Conservation (phyloP, 2,113 vertebrate genomes). For the Indicator maculatus region DNA sequence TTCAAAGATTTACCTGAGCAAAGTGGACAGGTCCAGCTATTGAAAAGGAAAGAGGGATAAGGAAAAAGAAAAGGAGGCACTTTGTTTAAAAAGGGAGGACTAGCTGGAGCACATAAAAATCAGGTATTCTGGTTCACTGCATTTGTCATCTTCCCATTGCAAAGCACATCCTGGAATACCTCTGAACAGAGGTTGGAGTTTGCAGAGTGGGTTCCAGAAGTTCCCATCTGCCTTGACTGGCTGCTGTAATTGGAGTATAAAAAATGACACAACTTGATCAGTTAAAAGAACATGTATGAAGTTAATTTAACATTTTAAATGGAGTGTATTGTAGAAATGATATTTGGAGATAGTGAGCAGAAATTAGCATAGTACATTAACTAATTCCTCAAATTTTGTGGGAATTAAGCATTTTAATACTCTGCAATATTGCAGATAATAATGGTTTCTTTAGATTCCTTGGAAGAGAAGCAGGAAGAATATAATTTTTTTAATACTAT, state of each 20-base stretch:
- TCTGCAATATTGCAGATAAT: background rate
- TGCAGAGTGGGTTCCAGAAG: background rate
- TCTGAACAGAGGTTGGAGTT: background rate
- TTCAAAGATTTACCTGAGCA: background rate
- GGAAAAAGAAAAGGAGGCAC: background rate
- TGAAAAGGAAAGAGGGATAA: background rate
- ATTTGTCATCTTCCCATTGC: background rate
- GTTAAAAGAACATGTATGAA: background rate
- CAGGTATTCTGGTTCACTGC: background rate
- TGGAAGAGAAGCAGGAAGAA: background rate
- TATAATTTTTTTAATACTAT: background rate
- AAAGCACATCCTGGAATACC: background rate
- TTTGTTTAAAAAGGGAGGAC: background rate
- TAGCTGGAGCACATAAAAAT: background rate
- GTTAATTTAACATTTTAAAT: constrained; percentile 33
- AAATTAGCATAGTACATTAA: constrained; percentile 15
- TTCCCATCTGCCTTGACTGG: background rate
- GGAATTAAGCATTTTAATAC: constrained; percentile 46
- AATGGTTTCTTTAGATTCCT: background rate
- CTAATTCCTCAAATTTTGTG: constrained; percentile 34
- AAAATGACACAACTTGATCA: background rate
- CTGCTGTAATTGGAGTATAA: background rate
- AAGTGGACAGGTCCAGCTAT: background rate
- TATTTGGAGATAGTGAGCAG: constrained; percentile 31
- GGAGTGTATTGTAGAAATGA: background rate